Evolutionary conservation across 2,113 vertebrate genomes (phyloP).

Genomic region (Sylvilagus bachmani): DNA sequence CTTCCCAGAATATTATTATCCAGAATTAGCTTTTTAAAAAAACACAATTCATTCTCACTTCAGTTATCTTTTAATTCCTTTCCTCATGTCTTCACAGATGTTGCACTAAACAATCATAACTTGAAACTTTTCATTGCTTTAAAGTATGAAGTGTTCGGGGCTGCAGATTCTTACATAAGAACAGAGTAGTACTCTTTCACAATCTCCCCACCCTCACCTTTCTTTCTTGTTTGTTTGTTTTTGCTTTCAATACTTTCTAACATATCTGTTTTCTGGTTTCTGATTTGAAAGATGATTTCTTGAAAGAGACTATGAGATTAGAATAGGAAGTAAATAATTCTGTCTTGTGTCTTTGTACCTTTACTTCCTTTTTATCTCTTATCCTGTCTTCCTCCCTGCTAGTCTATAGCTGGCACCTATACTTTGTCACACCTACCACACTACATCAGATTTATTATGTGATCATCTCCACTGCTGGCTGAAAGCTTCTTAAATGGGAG

Average conservation of each 20-base stretch:
- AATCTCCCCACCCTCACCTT: neutral
- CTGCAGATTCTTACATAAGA: neutral
- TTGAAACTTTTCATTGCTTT: neutral
- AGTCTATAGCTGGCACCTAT: neutral
- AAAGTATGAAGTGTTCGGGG: neutral
- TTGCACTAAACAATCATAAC: slow-evolving; percentile 22
- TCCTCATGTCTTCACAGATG: slow-evolving; percentile 2
- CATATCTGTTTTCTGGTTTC: neutral
- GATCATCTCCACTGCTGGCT: neutral
- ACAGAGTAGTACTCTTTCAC: neutral
- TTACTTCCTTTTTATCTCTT: neutral
- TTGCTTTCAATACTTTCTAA: neutral
- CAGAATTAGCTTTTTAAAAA: slow-evolving; percentile 22
- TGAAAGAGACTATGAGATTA: neutral
- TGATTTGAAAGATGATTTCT: slow-evolving; percentile 15
- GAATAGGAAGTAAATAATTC: slow-evolving; percentile 2
- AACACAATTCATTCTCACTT: slow-evolving; percentile 55
- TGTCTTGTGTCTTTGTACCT: neutral
- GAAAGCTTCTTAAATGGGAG: neutral
- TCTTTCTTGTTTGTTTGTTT: neutral
- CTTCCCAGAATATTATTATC: slow-evolving; percentile 54
- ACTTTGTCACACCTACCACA: neutral
- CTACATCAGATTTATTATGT: neutral
- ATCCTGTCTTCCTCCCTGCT: neutral
- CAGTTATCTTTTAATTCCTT: slow-evolving; percentile 55